A percentile compares a stretch with the other conserved stretches of the same genome.
Conservation (phyloP, 2,888 invertebrate genomes). For the Exocentrus adspersus region DNA sequence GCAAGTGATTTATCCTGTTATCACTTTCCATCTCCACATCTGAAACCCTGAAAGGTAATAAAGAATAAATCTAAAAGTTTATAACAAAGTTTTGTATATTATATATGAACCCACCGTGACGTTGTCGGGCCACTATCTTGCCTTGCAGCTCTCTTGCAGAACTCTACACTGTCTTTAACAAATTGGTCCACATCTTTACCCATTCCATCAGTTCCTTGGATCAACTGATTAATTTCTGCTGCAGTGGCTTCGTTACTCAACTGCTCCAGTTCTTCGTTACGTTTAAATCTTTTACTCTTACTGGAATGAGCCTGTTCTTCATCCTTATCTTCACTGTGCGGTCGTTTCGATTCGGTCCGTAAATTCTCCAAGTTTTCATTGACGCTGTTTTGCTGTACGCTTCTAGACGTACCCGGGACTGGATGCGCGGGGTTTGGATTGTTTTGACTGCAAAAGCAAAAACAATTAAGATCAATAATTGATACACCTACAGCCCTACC, state of each 20-base stretch:
- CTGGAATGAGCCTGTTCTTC: not conserved
- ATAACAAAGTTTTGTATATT: too few species aligned
- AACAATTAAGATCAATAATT: not conserved
- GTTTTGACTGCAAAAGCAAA: not conserved
- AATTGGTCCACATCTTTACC: constrained; percentile 30
- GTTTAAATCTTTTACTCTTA: not conserved
- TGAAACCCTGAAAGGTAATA: not conserved
- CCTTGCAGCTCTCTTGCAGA: not conserved
- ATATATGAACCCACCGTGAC: not conserved
- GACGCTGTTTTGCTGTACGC: constrained; percentile 4
- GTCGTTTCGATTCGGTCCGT: constrained; percentile 3
- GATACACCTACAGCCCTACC: not conserved
- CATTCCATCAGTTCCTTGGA: constrained; percentile 30
- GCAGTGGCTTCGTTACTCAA: constrained; percentile 26
- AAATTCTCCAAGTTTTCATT: constrained; percentile 13
- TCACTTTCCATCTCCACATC: not conserved
- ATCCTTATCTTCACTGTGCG: constrained; percentile 7
- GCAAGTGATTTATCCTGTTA: not conserved
- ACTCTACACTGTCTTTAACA: constrained; percentile 17
- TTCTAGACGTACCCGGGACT: constrained; percentile 7
- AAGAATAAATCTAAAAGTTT: too few species aligned
- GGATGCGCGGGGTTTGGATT: not conserved
- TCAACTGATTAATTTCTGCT: constrained; percentile 20
- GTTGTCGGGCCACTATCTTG: not conserved
- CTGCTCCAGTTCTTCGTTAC: constrained; percentile 5